phyloP scores from a whole-genome alignment of 2,113 vertebrate genomes.

The Noctilio leporinus region DNA sequence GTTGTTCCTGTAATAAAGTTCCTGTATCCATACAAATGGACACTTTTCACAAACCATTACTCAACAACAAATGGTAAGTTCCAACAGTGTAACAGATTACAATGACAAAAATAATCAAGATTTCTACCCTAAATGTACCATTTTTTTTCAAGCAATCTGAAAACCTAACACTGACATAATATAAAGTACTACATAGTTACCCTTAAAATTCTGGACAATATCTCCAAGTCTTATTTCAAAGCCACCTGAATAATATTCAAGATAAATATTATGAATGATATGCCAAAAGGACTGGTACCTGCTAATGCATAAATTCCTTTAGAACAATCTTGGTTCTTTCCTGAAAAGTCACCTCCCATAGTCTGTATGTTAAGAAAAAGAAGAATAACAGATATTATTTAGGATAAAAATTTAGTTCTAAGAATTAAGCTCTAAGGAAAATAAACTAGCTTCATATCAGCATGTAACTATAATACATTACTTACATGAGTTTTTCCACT shows the following conservation, averaged over 20 bases:
- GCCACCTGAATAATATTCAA: not conserved
- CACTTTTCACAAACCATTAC: not conserved
- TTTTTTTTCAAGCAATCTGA: not conserved
- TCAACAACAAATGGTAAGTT: not conserved
- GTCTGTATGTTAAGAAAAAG: conserved; percentile 80
- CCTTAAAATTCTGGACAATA: not conserved
- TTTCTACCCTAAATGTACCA: not conserved
- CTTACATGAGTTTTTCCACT: conserved; percentile 98
- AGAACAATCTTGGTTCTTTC: conserved; percentile 98
- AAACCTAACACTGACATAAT: not conserved
- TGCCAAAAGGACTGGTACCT: conserved; percentile 77
- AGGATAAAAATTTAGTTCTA: not conserved
- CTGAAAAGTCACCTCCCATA: conserved; percentile 98
- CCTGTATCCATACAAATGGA: not conserved
- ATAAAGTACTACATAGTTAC: not conserved
- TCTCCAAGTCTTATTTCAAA: conserved; percentile 24
- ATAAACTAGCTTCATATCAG: not conserved
- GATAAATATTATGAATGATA: not conserved
- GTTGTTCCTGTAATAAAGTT: not conserved
- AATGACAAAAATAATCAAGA: conserved; percentile 18
- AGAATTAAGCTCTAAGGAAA: not conserved
- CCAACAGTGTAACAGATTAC: not conserved
- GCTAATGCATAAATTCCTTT: conserved; percentile 98
- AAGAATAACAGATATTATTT: not conserved
- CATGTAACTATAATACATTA: conserved; percentile 34